Percentiles rank a stretch among this genome's conserved stretches.
These are phyloP conservation scores for Augochlorella aurata DNA, from an alignment of 2,888 invertebrate species.

Conservation along the genomic window DNA sequence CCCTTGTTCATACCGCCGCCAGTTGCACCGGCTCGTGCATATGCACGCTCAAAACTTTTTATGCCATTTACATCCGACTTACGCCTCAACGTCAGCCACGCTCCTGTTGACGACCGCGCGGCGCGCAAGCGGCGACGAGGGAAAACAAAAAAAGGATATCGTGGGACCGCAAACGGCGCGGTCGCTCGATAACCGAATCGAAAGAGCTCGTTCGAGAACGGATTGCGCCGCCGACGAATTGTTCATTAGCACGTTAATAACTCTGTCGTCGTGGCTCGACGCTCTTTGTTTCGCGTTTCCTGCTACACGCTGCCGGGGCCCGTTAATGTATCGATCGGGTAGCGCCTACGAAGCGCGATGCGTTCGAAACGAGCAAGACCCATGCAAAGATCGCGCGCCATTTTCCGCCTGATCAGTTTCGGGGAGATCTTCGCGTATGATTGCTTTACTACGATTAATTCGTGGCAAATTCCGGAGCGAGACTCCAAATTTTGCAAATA, in stretches of 20 bases:
- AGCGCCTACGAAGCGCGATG: not conserved
- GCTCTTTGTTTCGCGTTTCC: not conserved
- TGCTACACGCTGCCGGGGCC: not conserved
- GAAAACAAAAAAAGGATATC: not conserved
- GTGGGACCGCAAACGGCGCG: not conserved
- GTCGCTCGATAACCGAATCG: constrained; percentile 30
- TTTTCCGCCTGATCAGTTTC: not conserved
- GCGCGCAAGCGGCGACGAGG: not conserved
- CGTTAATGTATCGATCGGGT: constrained; percentile 10
- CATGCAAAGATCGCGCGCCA: not conserved
- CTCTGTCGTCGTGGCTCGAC: constrained; percentile 9
- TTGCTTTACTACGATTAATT: no score
- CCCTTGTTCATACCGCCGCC: constrained; percentile 65
- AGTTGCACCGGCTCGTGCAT: constrained; percentile 58
- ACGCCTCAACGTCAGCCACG: constrained; percentile 47
- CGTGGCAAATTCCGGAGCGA: no score
- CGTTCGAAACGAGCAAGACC: not conserved
- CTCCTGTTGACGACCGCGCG: constrained; percentile 25
- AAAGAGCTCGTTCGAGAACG: not conserved
- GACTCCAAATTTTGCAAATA: no score
- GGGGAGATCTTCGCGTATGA: not conserved
- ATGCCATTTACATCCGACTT: constrained; percentile 64
- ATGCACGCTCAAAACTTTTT: constrained; percentile 65
- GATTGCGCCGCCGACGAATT: constrained; percentile 19
- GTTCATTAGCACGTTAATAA: constrained; percentile 40